Evolutionary conservation across 2,888 invertebrate species (phyloP).

Genomic region (Mellilla xanthometata): DNA sequence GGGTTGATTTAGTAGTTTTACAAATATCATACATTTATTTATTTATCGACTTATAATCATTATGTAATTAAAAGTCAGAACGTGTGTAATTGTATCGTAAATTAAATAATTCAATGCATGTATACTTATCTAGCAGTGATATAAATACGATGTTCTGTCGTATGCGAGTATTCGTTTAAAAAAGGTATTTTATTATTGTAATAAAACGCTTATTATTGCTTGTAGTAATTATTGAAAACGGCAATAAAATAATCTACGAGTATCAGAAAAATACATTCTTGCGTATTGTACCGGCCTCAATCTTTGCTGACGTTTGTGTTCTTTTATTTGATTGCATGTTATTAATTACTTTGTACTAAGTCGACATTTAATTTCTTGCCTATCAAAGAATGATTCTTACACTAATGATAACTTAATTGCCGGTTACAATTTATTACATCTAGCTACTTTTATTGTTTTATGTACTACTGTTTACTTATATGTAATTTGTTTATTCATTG

Average conservation of each 20-base stretch:
- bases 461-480: too few relatives aligned
- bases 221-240: slow-evolving; percentile 20
- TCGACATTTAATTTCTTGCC: slow-evolving; percentile 1
- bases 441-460: slow-evolving; percentile 1
- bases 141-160: too few relatives aligned
- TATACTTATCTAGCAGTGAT: too few relatives aligned
- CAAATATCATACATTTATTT: too few relatives aligned
- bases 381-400: slow-evolving; percentile 9
- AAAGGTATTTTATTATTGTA: too few relatives aligned
- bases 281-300: neutral
- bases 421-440: slow-evolving; percentile 1
- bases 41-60: too few relatives aligned
- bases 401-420: slow-evolving; percentile 7
- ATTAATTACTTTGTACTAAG: slow-evolving; percentile 13
- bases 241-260: slow-evolving; percentile 30
- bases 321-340: slow-evolving; percentile 17
- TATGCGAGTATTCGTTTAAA: too few relatives aligned
- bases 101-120: too few relatives aligned
- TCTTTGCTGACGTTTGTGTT: slow-evolving; percentile 6
- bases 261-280: slow-evolving; percentile 26
- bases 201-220: neutral
- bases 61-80: too few relatives aligned
- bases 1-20: too few relatives aligned
- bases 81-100: too few relatives aligned
- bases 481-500: too few relatives aligned